Evolutionary conservation across 2,113 vertebrate genomes (phyloP).

Genomic region (Centropus unirufus): DNA sequence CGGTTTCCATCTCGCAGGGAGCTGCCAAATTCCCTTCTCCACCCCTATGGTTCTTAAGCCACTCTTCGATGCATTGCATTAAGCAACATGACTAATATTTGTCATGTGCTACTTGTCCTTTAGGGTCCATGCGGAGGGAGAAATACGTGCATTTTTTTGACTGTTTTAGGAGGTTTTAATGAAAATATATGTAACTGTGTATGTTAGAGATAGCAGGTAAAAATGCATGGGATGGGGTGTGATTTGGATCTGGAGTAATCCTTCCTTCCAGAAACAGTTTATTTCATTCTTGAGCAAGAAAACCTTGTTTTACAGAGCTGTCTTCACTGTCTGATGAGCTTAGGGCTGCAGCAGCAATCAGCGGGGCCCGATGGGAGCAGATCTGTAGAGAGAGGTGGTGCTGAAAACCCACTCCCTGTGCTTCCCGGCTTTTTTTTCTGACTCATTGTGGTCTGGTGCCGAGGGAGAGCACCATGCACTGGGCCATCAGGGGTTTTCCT

Average conservation of each 20-base stretch:
- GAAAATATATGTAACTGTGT: neutral
- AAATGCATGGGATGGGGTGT: accelerated
- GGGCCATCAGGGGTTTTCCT: accelerated
- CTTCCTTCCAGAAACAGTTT: neutral
- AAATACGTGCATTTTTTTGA: neutral
- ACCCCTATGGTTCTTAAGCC: neutral
- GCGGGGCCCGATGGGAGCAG: neutral
- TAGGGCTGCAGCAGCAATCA: neutral
- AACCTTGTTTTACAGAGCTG: accelerated
- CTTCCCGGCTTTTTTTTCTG: neutral
- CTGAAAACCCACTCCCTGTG: accelerated
- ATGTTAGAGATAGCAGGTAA: accelerated
- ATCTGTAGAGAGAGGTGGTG: neutral
- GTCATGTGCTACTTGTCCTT: neutral
- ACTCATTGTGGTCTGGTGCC: accelerated
- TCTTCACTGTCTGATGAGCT: neutral
- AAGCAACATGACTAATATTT: neutral
- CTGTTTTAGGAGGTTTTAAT: neutral
- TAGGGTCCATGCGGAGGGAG: neutral
- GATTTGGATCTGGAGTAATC: neutral
- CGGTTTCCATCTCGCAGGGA: neutral
- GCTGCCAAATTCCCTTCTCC: neutral
- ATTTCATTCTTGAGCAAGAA: neutral
- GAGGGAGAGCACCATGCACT: neutral
- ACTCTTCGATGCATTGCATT: neutral